Percentiles rank a stretch among this genome's conserved stretches.
phyloP scores from a whole-genome alignment of 2,888 invertebrate species.

The Tetheella fluctuosa region DNA sequence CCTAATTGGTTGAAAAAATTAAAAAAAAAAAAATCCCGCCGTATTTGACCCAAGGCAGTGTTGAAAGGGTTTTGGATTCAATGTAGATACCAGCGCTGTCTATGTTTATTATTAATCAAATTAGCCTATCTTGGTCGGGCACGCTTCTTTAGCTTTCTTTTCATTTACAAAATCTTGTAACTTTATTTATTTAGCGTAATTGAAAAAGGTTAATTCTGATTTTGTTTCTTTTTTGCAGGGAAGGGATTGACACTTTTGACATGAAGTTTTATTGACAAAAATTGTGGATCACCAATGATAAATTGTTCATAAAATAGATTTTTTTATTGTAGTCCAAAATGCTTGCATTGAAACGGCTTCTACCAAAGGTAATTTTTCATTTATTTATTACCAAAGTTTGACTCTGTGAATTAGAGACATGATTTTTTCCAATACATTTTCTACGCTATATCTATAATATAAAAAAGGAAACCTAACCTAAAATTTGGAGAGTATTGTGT shows the following conservation, averaged over 20 bases:
- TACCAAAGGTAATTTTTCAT: constrained; percentile 19
- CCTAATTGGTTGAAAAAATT: constrained; percentile 23
- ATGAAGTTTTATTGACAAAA: neutral
- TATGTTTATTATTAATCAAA: constrained; percentile 35
- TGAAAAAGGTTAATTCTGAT: constrained; percentile 26
- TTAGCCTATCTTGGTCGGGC: constrained; percentile 32
- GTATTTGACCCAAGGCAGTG: constrained; percentile 25
- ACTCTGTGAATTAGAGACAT: no score
- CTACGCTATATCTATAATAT: no score
- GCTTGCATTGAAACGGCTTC: constrained; percentile 18
- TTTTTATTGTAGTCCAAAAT: constrained; percentile 11
- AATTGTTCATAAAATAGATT: neutral
- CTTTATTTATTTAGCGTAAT: constrained; percentile 27
- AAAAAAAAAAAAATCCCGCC: constrained; percentile 23
- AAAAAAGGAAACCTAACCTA: no score
- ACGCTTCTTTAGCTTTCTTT: constrained; percentile 29
- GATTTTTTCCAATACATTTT: no score
- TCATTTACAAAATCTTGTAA: constrained; percentile 26
- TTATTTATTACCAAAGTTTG: no score
- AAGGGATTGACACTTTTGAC: neutral
- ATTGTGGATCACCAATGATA: neutral
- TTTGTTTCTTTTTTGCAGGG: constrained; percentile 14
- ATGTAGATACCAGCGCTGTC: constrained; percentile 13
- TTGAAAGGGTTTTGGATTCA: constrained; percentile 30
- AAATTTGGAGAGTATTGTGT: no score